Evolutionary conservation across 2,888 invertebrate genomes (phyloP), one percentile per base, ranked within the genome.

Genomic region (Eupithecia subumbrata): DNA sequence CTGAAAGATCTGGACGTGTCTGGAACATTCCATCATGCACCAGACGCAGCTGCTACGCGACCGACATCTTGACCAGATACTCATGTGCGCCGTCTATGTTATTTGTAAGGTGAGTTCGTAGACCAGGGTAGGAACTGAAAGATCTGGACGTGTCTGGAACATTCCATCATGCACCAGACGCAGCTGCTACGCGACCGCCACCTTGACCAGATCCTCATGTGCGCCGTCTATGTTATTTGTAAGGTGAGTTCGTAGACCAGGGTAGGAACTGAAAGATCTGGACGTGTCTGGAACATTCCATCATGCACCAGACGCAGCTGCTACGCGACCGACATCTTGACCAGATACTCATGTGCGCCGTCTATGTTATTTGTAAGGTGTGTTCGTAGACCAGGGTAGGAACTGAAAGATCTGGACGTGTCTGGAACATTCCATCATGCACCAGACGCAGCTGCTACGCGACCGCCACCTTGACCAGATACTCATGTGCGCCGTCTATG

Each of bases 11-110:
- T 99, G 99, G 99, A 99, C 99, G 0, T 97, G 98, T 84, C 98
- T 99, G 85, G 99, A 99, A 90, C 96, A 98, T 92, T 97, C 98
- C 5, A 96, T 99, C 82, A 96, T 97, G 82, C 96, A 97, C 78
- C 96, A 98, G 85, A 97, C 97, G 0, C 96, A 97, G 79, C 95
- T 99, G 69, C 97, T 99, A 97, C 96, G 96, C 84, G 99, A 99
- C 90, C 96, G 99, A 5, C 99, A 99, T 92, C 95, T 99, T 45
- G 99, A 99, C 94, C 99, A 99, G 94, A 96, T 99, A 81, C 96
- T 99, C 72, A 99, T 99, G 99, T 99, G 99, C 93, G 97, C 99
- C 79, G 97, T 99, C 80, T 99, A 99, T 92, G 98, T 99, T 78
- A 98, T 99, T 84, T 97, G 98, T 89, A 98, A 98, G 95, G 97